Evolutionary conservation across 2,113 vertebrate genomes (phyloP).

Genomic region (Hipposideros armiger): DNA sequence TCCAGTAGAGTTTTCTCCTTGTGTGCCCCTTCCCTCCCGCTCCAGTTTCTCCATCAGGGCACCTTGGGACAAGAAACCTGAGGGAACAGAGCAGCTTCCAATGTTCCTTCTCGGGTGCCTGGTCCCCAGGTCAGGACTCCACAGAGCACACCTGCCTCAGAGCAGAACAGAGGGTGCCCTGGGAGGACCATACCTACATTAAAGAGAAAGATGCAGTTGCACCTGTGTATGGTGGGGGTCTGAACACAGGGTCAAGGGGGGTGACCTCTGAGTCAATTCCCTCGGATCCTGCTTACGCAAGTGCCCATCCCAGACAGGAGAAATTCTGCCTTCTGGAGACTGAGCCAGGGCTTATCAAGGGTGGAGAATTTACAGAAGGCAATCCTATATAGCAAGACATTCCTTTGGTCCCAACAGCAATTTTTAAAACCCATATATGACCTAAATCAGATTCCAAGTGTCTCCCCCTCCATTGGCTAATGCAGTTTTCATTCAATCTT

Average conservation of each 20-base stretch:
- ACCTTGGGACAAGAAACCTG: neutral
- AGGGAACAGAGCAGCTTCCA: neutral
- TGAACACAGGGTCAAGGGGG: neutral
- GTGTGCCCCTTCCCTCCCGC: too few relatives aligned
- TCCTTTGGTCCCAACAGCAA: neutral
- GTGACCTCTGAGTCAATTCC: neutral
- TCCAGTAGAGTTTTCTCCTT: neutral
- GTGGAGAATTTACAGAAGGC: neutral
- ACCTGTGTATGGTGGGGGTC: neutral
- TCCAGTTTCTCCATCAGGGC: neutral
- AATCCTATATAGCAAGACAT: neutral
- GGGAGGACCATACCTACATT: neutral
- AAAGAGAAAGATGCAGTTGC: neutral
- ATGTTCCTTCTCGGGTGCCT: neutral
- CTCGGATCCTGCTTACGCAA: neutral
- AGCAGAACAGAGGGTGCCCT: neutral
- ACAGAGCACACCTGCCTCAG: neutral
- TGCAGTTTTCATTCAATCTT: neutral
- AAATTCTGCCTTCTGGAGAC: slow-evolving; percentile 6
- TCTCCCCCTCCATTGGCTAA: neutral
- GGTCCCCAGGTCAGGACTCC: neutral
- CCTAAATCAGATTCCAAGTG: neutral
- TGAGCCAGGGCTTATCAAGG: neutral
- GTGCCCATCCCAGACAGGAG: neutral
- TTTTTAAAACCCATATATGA: slow-evolving; percentile 34